Conservation (phyloP, 2,113 vertebrate genomes). For the Saguinus midas region DNA sequence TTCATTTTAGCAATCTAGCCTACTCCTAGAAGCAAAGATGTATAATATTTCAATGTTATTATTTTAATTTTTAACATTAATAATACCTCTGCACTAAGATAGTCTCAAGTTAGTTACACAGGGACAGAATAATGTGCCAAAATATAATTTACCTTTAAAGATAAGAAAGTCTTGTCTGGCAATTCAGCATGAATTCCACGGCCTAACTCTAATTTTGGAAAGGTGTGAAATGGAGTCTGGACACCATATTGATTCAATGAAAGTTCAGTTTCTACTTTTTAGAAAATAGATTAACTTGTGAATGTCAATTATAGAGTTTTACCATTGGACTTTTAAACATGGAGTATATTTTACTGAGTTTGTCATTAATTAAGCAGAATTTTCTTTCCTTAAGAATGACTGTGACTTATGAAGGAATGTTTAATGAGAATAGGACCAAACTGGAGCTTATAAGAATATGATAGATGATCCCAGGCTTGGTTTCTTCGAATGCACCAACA, state of each 20-base stretch:
- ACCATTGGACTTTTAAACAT: neutral
- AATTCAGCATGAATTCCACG: neutral
- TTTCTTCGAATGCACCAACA: neutral
- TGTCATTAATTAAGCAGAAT: neutral
- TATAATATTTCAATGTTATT: neutral
- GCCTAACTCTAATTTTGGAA: neutral
- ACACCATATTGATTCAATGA: neutral
- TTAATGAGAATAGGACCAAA: neutral
- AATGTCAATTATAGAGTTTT: neutral
- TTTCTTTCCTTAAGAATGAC: neutral
- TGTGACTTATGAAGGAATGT: neutral
- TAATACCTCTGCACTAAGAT: neutral
- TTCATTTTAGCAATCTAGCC: neutral
- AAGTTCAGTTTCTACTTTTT: neutral
- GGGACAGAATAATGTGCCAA: neutral
- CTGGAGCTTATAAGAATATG: neutral
- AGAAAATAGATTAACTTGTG: neutral
- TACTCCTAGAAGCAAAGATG: neutral
- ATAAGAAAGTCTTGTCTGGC: neutral
- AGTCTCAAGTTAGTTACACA: neutral
- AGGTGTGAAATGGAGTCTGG: neutral
- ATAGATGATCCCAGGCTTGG: neutral
- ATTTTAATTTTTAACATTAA: neutral
- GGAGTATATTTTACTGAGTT: neutral
- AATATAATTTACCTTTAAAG: neutral